Evolutionary conservation across 2,113 vertebrate genomes (phyloP), one percentile per base, ranked within the genome.

Genomic region (Phalacrocorax brasilianus): DNA sequence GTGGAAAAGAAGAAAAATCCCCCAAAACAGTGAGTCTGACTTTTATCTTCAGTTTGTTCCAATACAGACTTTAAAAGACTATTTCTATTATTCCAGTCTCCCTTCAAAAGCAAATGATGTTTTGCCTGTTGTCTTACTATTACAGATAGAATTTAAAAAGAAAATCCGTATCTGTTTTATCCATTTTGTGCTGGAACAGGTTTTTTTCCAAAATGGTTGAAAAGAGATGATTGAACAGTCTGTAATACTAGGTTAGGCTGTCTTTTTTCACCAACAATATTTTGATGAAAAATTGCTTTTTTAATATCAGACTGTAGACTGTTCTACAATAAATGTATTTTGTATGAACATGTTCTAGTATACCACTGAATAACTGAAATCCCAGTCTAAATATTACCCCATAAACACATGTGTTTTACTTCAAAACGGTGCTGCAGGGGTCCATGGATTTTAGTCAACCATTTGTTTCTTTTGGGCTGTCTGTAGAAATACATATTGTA

Each of bases 41-140:
- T 97, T 92, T 91, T 79, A 91, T 85, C 58, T 52, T 93, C 28
- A 40, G 55, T 85, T 42, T 42, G 42, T 42, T 42, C 42, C 42
- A 42, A 78, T 61, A 70, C 6, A 74, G 56, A 62, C 4, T 61
- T 74, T n/a, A 70, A 47, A 88, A 73, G 5, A 47, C 32, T 50
- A 11, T n/a, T 56, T 71, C 70, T 65, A 28, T 23, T 14, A 21
- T 74, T 56, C 83, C 6, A 9, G 1, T n/a, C 27, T 63, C 17
- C 8, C 3, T 79, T 68, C 33, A 80, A 75, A 62, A 89, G 9
- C 12, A 66, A 56, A 47, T 35, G 0, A 32, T 27, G 2, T 53
- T 3, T 21, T 74, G 9, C 10, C 15, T 62, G 3, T 6, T 26
- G 76, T 62, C 67, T 67, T 82, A 71, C 5, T 28, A 23, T 38